Evolutionary conservation across 2,113 vertebrate species (phyloP).

Genomic region (Campylomormyrus tamandua): DNA sequence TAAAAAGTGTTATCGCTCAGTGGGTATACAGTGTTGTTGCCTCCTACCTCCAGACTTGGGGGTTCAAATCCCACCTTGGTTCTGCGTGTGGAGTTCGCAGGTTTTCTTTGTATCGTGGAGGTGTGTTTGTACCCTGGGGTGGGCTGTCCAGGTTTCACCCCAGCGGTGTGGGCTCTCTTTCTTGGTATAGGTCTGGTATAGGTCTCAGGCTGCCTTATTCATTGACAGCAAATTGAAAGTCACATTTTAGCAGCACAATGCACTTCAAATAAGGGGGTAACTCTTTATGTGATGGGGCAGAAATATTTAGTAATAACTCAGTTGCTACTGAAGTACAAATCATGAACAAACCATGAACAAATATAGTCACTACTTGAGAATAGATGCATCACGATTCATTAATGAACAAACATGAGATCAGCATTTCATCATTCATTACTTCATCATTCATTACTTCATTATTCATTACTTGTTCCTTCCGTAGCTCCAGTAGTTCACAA

Average conservation of each 20-base stretch:
- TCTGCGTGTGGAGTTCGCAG: neutral
- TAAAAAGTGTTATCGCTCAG: neutral
- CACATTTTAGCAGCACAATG: neutral
- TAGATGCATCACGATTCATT: neutral
- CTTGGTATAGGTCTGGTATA: neutral
- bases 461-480: neutral
- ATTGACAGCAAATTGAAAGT: neutral
- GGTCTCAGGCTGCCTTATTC: neutral
- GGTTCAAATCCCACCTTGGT: neutral
- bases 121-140: neutral
- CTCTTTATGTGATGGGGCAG: neutral
- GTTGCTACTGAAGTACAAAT: neutral
- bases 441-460: neutral
- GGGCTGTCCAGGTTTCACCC: neutral
- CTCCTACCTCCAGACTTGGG: neutral
- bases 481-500: neutral
- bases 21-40: neutral
- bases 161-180: neutral
- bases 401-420: too few species aligned
- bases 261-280: neutral
- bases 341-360: neutral
- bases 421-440: neutral
- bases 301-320: neutral
- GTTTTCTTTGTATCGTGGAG: neutral
- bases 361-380: neutral